These are phyloP conservation scores for Orchesella cincta DNA, from an alignment of 1,140 invertebrate species.

Conservation along the genomic window DNA sequence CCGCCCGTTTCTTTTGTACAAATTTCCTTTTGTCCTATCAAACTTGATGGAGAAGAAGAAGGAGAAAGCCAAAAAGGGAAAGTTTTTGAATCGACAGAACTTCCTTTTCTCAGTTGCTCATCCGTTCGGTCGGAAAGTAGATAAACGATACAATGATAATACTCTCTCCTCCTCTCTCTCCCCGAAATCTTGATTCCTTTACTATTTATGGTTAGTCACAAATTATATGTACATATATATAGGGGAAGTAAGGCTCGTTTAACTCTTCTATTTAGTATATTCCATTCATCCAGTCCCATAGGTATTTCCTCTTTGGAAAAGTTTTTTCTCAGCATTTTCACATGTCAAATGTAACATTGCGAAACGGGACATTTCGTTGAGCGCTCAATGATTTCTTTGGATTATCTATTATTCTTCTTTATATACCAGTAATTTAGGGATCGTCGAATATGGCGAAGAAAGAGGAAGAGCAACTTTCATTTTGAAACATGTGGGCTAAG, in stretches of 20 bases:
- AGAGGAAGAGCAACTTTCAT: background rate
- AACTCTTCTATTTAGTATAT: too few relatives aligned
- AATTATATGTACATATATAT: background rate
- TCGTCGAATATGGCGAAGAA: background rate
- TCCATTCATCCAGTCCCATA: background rate
- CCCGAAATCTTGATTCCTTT: background rate
- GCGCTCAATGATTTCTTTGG: background rate
- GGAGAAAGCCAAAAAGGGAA: background rate
- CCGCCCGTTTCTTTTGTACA: background rate
- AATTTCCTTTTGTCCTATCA: conserved; percentile 11
- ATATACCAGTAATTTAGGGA: background rate
- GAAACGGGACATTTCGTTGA: background rate
- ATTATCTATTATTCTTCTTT: conserved; percentile 3
- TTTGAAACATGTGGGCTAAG: background rate
- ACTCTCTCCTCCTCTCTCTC: background rate
- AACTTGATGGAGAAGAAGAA: background rate
- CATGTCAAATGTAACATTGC: background rate
- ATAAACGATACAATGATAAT: conserved; percentile 22
- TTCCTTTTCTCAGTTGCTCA: conserved; percentile 7
- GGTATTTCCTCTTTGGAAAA: background rate
- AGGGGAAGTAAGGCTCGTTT: too few relatives aligned
- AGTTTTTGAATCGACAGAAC: conserved; percentile 14
- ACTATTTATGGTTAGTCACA: background rate
- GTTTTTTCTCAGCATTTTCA: background rate
- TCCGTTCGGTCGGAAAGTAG: conserved; percentile 15